Percentiles rank a stretch among this genome's conserved stretches.
phyloP scores from a whole-genome alignment of 1,140 invertebrate genomes.

The Mamestra configurata region DNA sequence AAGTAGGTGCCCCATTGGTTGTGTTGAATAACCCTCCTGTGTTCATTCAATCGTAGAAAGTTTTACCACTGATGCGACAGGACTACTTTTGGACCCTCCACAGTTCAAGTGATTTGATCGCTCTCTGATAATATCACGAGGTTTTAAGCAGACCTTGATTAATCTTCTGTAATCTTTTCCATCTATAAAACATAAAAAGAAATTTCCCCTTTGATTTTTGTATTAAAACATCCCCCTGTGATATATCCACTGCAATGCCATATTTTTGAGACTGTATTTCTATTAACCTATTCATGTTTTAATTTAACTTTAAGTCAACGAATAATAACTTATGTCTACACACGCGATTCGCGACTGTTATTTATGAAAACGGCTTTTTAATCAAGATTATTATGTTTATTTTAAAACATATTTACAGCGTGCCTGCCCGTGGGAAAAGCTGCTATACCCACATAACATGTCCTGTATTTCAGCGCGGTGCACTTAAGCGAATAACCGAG shows the following conservation, averaged over 20 bases:
- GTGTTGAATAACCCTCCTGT: background rate
- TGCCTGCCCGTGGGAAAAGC: background rate
- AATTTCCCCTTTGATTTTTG: background rate
- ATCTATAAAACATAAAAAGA: background rate
- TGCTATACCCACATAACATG: background rate
- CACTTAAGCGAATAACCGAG: slow-evolving; percentile 28
- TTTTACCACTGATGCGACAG: background rate
- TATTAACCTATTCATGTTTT: background rate
- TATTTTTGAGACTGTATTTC: background rate
- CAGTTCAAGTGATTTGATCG: slow-evolving; percentile 19
- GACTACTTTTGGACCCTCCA: background rate
- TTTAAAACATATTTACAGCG: background rate
- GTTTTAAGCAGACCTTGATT: background rate
- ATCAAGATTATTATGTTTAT: slow-evolving; percentile 15
- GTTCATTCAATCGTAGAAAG: slow-evolving; percentile 1
- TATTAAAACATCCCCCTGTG: background rate
- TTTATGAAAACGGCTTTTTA: background rate
- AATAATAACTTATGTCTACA: background rate
- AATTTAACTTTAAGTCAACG: background rate
- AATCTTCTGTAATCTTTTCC: slow-evolving; percentile 15
- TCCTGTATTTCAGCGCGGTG: slow-evolving; percentile 23
- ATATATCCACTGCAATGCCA: background rate
- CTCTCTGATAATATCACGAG: background rate
- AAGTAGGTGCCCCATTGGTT: background rate
- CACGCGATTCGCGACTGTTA: background rate